Conservation (phyloP, 2,888 invertebrate species). For the Melipona beecheii region DNA sequence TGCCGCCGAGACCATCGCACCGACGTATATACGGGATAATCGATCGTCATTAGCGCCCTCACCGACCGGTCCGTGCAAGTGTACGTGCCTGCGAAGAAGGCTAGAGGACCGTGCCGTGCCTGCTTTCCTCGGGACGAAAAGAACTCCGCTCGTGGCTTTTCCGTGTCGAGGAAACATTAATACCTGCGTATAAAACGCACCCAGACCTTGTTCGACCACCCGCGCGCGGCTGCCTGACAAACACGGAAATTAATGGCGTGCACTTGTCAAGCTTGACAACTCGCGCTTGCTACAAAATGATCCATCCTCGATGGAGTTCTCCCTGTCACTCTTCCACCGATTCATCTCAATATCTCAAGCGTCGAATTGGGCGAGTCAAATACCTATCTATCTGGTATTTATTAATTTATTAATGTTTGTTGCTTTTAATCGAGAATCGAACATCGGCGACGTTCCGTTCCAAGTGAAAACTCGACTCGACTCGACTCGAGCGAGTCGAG, state of each 20-base stretch:
- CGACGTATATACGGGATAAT: constrained; percentile 66
- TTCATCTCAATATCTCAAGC: too few species aligned
- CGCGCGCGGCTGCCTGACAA: constrained; percentile 71
- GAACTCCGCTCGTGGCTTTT: constrained; percentile 54
- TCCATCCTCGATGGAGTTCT: not conserved
- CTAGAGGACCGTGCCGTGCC: constrained; percentile 18
- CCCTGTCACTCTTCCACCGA: not conserved
- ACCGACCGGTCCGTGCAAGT: constrained; percentile 34
- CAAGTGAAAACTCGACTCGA: not conserved
- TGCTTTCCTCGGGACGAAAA: constrained; percentile 22
- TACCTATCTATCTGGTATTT: too few species aligned
- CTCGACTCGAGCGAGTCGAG: too few species aligned
- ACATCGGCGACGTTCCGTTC: not conserved
- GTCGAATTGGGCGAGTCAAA: too few species aligned
- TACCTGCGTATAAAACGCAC: constrained; percentile 39
- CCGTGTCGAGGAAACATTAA: constrained; percentile 71
- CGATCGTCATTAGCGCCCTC: constrained; percentile 76
- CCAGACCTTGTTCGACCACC: constrained; percentile 72
- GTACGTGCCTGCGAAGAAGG: constrained; percentile 11
- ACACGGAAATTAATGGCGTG: constrained; percentile 66
- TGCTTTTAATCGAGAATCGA: too few species aligned
- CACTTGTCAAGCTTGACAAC: constrained; percentile 33
- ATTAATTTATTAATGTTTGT: too few species aligned
- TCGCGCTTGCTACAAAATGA: constrained; percentile 13
- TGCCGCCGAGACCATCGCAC: constrained; percentile 15